These are phyloP conservation scores for Drymonia ruficornis DNA, from an alignment of 2,888 invertebrate genomes.

Conservation along the genomic window DNA sequence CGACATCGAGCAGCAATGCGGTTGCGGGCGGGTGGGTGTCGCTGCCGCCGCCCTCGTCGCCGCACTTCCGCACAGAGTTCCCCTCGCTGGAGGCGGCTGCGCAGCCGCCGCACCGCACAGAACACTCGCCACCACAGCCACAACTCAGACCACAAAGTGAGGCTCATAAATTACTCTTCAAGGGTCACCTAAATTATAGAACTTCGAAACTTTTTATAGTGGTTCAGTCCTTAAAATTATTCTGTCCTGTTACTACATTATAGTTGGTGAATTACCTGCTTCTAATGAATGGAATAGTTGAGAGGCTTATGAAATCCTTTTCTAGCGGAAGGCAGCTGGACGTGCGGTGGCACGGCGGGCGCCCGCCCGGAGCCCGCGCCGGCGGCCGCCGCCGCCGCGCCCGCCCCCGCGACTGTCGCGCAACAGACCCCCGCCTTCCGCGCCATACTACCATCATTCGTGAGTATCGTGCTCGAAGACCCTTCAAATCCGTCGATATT, in stretches of 20 bases:
- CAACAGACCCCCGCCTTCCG: conserved; percentile 88
- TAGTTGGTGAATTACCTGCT: conserved; percentile 2
- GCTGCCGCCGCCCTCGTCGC: conserved; percentile 89
- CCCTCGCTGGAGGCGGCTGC: conserved; percentile 90
- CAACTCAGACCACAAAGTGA: conserved; percentile 82
- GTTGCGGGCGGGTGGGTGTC: conserved; percentile 84
- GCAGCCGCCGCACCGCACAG: conserved; percentile 86
- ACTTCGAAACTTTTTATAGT: no score
- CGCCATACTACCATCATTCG: conserved; percentile 92
- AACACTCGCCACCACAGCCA: conserved; percentile 68
- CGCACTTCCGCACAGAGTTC: conserved; percentile 98
- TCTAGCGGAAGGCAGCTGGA: conserved; percentile 94
- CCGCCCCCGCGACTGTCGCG: conserved; percentile 80
- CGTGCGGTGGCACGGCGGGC: conserved; percentile 91
- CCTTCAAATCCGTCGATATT: neutral
- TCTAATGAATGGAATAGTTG: conserved; percentile 4
- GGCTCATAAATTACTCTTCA: conserved; percentile 7
- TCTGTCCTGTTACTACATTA: no score
- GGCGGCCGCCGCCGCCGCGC: conserved; percentile 78
- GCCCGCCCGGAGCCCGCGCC: conserved; percentile 82
- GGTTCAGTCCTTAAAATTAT: no score
- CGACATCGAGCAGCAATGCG: conserved; percentile 86
- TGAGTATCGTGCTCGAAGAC: conserved; percentile 65
- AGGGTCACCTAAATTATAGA: no score
- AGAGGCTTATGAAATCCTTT: conserved; percentile 14